Evolutionary conservation across 2,797 vertebrate species (phyloP).

Genomic region (Tapera naevia): DNA sequence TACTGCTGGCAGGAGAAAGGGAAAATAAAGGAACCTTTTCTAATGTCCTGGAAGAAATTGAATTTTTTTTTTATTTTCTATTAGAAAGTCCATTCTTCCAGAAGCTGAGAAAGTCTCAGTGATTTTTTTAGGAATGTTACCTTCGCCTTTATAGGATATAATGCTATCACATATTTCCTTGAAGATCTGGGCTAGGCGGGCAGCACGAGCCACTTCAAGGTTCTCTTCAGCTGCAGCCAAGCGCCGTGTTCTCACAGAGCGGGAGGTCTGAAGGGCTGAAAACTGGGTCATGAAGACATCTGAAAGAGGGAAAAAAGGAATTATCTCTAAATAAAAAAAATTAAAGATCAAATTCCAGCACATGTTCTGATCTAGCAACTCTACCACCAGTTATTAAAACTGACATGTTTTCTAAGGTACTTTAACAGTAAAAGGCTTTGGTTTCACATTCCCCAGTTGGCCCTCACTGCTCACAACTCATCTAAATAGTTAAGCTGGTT

Average conservation of each 20-base stretch:
- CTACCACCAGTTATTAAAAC: neutral
- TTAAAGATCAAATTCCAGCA: neutral
- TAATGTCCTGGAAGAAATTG: neutral
- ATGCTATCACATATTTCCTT: constrained; percentile 99
- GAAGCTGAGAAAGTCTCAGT: neutral
- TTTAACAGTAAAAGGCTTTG: neutral
- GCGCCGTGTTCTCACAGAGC: constrained; percentile 92
- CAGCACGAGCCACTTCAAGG: constrained; percentile 94
- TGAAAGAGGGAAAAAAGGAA: constrained; percentile 66
- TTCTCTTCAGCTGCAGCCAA: constrained; percentile 96
- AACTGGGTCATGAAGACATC: constrained; percentile 99
- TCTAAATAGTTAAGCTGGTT: neutral
- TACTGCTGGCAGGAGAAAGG: neutral
- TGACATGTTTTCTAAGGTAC: neutral
- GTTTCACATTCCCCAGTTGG: fast-evolving
- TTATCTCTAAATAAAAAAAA: neutral
- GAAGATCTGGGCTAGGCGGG: constrained; percentile 98
- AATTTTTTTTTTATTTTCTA: neutral
- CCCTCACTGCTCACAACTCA: neutral
- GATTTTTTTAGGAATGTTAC: neutral
- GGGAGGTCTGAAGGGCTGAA: constrained; percentile 94
- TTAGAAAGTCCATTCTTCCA: neutral
- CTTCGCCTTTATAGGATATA: constrained; percentile 93
- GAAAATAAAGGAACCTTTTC: neutral
- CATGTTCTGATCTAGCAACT: neutral